Base-by-base conservation (phyloP, 2,113 vertebrate genomes). In the Sclerurus mexicanus region DNA sequence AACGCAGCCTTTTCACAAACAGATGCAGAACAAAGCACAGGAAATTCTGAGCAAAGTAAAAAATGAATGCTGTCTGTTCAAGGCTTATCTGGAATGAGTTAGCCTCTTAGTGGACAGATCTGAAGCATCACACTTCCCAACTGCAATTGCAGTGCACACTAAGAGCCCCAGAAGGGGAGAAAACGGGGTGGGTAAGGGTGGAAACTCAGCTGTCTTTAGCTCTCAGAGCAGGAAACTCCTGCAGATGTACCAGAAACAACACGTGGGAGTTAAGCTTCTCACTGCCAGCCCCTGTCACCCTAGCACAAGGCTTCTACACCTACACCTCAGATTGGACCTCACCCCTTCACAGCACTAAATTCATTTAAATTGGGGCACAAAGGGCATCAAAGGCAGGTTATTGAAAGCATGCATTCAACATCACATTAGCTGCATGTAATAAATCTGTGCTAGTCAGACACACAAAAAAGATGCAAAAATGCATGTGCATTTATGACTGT, bases 11-110 rank as follows among this genome's bases (percentile, higher is more conserved):
- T 95, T 95, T 96, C 89, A 90, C 60, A 96, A 92, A 88, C 93
- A 96, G 85, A 96, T 92, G 95, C 85, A 95, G 95, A 97, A 96
- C 93, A 97, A 97, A 97, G 95, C 56, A 92, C 90, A 96, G 95
- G 95, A 96, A 97, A 97, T 96, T 96, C 95, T 90, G 85, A 93
- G 85, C 92, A 88, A 97, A 95, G 82, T 87, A 56, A 93, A 93
- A 96, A 96, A 95, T 88, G 55, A 84, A 80, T 58, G 63, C 92
- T 95, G 95, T 60, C 95, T 92, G 72, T 92, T 92, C 79, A 37
- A 52, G 72, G 68, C 93, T 95, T 97, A 95, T 95, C 93, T 96
- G 88, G 92, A 97, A 96, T 5, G 72, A 96, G 93, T 94, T 94
- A 94, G 85, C 87, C 93, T 92, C 92, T 95, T 68, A 78, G 79